phyloP scores from a whole-genome alignment of 2,888 invertebrate species.

The Xestia sexstrigata region DNA sequence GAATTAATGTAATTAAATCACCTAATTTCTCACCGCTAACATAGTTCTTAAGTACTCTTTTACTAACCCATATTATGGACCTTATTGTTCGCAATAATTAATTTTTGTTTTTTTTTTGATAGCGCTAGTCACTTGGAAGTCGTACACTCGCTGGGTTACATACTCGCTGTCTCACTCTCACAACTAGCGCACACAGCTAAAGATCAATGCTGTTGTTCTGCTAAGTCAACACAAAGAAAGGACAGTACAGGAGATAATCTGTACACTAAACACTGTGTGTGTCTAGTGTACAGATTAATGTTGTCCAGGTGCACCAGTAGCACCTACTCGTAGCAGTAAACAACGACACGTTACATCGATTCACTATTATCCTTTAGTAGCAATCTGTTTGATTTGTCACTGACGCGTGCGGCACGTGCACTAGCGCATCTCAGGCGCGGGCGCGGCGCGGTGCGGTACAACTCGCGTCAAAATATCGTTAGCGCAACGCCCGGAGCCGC shows the following conservation, averaged over 20 bases:
- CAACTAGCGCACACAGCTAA: not conserved
- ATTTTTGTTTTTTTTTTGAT: no score
- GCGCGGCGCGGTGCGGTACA: not conserved
- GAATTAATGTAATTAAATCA: no score
- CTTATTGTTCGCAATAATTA: no score
- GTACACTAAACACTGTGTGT: no score
- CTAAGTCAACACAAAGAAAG: not conserved
- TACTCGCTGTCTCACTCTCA: not conserved
- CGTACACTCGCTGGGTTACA: not conserved
- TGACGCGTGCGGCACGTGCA: constrained; percentile 2
- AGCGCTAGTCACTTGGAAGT: not conserved
- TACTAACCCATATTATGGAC: no score
- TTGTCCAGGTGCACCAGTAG: not conserved
- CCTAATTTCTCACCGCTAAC: no score
- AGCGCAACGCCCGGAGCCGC: not conserved
- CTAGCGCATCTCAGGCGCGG: not conserved
- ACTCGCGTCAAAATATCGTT: constrained; percentile 32
- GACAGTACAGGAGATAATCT: not conserved
- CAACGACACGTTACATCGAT: not conserved
- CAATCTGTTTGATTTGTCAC: not conserved
- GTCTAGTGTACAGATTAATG: not conserved
- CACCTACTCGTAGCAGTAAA: not conserved
- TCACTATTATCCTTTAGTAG: not conserved
- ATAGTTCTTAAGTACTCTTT: no score
- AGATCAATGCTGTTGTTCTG: not conserved